Evolutionary conservation across 2,797 vertebrate genomes (phyloP).

Genomic region (Arremon aurantiirostris): DNA sequence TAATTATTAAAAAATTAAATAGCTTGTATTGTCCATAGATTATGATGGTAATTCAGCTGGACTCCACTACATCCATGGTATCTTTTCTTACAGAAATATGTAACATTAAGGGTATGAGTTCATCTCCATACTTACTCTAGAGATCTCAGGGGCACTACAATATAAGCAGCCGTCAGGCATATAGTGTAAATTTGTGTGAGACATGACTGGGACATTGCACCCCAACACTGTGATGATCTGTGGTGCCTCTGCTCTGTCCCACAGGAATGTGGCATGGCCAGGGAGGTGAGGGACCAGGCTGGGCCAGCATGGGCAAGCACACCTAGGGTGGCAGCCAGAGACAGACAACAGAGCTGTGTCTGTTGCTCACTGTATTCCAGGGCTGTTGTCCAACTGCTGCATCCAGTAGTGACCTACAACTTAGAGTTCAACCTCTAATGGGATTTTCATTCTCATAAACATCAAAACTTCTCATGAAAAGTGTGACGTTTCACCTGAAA

Average conservation of each 20-base stretch:
- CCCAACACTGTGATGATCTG: not conserved
- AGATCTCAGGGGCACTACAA: not conserved
- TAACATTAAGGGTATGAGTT: not conserved
- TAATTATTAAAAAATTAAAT: not conserved
- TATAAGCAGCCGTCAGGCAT: not conserved
- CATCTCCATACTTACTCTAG: not conserved
- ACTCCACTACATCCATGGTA: not conserved
- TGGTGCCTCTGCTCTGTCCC: not conserved
- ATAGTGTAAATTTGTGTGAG: not conserved
- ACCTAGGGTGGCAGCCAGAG: not conserved
- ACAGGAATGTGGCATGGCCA: not conserved
- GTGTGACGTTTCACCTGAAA: not conserved
- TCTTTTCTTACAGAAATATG: not conserved
- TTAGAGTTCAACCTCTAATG: not conserved
- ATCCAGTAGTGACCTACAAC: not conserved
- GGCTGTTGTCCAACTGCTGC: not conserved
- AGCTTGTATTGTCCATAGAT: not conserved
- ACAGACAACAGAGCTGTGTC: not conserved
- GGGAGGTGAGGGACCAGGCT: not conserved
- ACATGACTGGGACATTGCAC: not conserved
- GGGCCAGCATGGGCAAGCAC: not conserved
- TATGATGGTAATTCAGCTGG: not conserved
- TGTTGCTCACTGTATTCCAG: not conserved
- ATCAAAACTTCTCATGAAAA: not conserved
- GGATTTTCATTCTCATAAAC: not conserved